These are phyloP conservation scores for Elanoides forficatus DNA, from an alignment of 2,113 vertebrate species.

Conservation along the genomic window DNA sequence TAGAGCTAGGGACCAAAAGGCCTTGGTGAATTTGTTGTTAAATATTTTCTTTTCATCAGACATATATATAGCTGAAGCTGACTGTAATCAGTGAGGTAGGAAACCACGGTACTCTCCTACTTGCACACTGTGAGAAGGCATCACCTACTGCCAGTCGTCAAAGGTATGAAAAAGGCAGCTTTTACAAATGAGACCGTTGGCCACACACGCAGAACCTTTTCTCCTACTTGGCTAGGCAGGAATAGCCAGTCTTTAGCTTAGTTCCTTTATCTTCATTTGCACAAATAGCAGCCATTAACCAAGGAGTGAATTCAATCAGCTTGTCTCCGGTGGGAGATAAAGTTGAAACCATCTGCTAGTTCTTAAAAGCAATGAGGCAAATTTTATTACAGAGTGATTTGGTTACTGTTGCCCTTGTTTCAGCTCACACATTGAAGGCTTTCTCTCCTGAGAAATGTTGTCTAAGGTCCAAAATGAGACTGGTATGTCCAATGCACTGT, in stretches of 20 bases:
- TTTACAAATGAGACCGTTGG: background rate
- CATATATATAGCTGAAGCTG: background rate
- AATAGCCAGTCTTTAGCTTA: background rate
- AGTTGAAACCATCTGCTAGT: slow-evolving; percentile 65
- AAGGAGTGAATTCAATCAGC: slow-evolving; percentile 57
- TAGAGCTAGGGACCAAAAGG: background rate
- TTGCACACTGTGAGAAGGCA: background rate
- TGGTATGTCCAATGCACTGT: background rate
- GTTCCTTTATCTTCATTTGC: slow-evolving; percentile 63
- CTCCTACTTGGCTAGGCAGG: background rate
- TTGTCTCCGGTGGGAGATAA: slow-evolving; percentile 62
- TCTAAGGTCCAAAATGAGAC: background rate
- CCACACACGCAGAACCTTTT: background rate
- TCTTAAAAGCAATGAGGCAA: slow-evolving; percentile 66
- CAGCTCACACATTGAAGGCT: background rate
- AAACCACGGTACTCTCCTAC: background rate
- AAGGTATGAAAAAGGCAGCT: background rate
- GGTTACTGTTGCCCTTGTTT: slow-evolving; percentile 52
- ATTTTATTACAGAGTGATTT: slow-evolving; percentile 61
- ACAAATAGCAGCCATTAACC: slow-evolving; percentile 52
- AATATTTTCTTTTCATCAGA: background rate
- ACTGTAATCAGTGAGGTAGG: background rate
- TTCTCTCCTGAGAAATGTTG: background rate
- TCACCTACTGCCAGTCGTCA: background rate
- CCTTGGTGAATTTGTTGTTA: background rate